Evolutionary conservation across 2,888 invertebrate species (phyloP), one percentile per base, ranked within the genome.

Genomic region (Parnassius orleans): DNA sequence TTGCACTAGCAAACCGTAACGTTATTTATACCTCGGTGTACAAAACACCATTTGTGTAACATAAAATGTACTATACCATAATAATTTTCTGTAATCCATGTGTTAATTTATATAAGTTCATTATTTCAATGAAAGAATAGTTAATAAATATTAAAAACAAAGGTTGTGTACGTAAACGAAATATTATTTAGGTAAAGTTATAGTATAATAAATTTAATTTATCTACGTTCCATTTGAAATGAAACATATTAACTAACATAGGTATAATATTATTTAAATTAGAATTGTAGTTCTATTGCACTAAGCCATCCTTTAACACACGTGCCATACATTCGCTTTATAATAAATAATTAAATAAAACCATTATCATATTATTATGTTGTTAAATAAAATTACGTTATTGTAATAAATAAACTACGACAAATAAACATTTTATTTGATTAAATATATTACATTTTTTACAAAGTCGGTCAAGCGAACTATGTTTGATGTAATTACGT

Each of bases 261-360:
- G 33, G 0, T 33, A 33, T 48, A 47, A n/a, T n/a, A n/a, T 47
- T 47, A 14, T 47, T 47, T 9, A n/a, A 66, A 71, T 57, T 50
- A 57, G 48, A 42, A 41, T 42, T 41, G 50, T 60, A 60, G 55
- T 44, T 33, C 5, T 33, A 55, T 68, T 71, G 81, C 81, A 81
- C 82, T 66, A 70, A 74, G 74, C 82, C 83, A 77, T 80, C 80
- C 79, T 65, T 74, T 71, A 33, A 69, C 65, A 73, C 76, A 73
- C 74, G 79, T 79, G 81, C 80, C 79, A 79, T 72, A 64, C 76
- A 78, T 72, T 67, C 63, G 79, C 79, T 78, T 80, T 67, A 64
- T 57, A 56, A 61, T 14, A 14, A 67, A 63, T 56, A 63, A 65
- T 61, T 66, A 68, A 71, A 68, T 48, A 48, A 12, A 46, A 48